Evolutionary conservation across 1,140 invertebrate species (phyloP).

Genomic region (Brachionus manjavacas): DNA sequence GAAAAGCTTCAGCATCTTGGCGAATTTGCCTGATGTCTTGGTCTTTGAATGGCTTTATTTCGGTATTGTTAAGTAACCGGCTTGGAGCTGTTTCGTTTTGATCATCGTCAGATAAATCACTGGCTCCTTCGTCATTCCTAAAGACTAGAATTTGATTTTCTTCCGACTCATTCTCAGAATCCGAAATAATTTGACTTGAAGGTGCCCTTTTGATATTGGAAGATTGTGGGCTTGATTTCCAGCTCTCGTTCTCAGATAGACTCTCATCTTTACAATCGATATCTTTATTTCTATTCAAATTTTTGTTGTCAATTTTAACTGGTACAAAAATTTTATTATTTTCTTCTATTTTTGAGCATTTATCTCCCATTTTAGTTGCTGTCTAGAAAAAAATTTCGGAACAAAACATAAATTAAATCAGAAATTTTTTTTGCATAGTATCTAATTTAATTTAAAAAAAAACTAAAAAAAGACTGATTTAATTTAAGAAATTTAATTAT

Average conservation of each 20-base stretch:
- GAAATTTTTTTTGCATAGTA: background rate
- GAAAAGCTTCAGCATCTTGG: background rate
- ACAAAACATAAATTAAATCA: background rate
- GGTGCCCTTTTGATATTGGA: background rate
- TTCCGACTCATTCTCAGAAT: background rate
- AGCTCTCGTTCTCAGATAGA: background rate
- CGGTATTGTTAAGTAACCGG: background rate
- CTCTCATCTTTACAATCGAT: background rate
- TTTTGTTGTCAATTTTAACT: background rate
- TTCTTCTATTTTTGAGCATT: conserved; percentile 15
- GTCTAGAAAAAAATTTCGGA: background rate
- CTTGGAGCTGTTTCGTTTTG: background rate
- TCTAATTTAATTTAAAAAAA: background rate
- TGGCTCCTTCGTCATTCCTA: background rate
- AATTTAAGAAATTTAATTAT: background rate
- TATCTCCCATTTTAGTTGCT: conserved; percentile 1
- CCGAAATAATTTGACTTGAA: background rate
- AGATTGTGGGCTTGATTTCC: background rate
- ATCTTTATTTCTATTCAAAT: background rate
- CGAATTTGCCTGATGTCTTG: background rate
- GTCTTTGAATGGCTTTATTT: background rate
- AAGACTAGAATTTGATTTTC: background rate
- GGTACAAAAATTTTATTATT: background rate
- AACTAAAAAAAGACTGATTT: background rate
- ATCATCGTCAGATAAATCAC: background rate